Base-by-base conservation (phyloP, 2,113 vertebrate genomes). In the Balaeniceps rex region DNA sequence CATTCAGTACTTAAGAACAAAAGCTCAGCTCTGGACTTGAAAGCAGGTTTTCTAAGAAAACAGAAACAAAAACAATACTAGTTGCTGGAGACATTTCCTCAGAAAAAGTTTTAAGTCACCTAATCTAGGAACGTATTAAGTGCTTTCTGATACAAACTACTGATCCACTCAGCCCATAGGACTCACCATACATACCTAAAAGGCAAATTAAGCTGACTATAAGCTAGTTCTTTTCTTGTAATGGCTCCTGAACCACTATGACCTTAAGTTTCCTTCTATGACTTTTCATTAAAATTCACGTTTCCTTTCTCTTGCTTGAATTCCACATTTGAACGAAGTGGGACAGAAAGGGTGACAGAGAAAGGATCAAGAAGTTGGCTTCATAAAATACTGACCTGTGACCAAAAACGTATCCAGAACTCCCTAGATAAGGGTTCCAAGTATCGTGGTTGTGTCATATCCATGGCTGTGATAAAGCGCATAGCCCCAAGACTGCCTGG, bases 381-480 rank as follows among this genome's bases (percentile, higher is more conserved):
- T 47, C 46, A 24, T n/a, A 19, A 34, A 72, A 54, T 65, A 96
- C 96, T 77, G 70, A 97, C 96, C 96, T 97, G 87, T 70, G 96
- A 96, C 92, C 92, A 97, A 49, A 97, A 97, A 0, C 42, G 75
- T 16, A 88, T 65, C 96, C 96, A 97, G 93, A 97, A 97, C 66
- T 95, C 92, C 57, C 96, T 94, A 9, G 96, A 93, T n/a, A 97
- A 64, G 22, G 96, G 21, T 38, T 97, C 96, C 87, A 96, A 1
- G 60, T 90, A 85, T 14, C 4, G 75, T 42, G 93, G 66, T 66
- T 92, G 19, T 54, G 87, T 96, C 94, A 95, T 93, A 11, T 90
- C 93, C 12, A 12, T 2, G 44, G 96, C 96, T 88, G 96, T 97
- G 84, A 97, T 47, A 16, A 96, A 97, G 60, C 96, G 96, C 96